These are phyloP conservation scores for Limnephilus marmoratus DNA, from an alignment of 2,888 invertebrate species.

Conservation along the genomic window DNA sequence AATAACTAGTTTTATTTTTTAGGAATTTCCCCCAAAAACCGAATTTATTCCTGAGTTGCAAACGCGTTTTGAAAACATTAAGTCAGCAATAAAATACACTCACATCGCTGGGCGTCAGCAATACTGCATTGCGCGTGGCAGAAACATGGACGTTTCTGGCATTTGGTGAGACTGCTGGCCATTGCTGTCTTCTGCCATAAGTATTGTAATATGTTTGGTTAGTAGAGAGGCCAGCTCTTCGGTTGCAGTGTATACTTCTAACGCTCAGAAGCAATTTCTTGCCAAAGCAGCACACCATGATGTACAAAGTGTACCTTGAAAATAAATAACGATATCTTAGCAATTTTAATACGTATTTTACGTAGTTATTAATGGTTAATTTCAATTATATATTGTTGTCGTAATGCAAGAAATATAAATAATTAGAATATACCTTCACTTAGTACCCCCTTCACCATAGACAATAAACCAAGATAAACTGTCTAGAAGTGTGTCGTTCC, in stretches of 20 bases:
- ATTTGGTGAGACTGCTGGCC: neutral
- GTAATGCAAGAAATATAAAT: neutral
- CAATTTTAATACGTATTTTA: neutral
- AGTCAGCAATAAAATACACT: constrained; percentile 66
- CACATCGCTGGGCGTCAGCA: constrained; percentile 72
- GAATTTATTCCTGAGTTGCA: no score
- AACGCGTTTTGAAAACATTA: neutral
- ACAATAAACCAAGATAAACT: neutral
- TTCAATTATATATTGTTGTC: neutral
- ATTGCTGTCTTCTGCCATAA: neutral
- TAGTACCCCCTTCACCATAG: neutral
- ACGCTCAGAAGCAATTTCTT: constrained; percentile 30
- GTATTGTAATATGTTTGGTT: neutral
- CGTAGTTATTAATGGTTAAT: neutral
- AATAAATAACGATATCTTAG: neutral
- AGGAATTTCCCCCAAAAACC: no score
- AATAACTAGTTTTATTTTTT: no score
- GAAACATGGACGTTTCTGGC: constrained; percentile 43
- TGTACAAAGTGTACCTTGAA: constrained; percentile 4
- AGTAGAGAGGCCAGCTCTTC: constrained; percentile 11
- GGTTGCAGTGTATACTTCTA: constrained; percentile 12
- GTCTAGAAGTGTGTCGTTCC: no score
- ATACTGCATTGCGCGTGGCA: constrained; percentile 17
- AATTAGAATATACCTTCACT: neutral
- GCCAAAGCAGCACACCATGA: constrained; percentile 38